Evolutionary conservation across 2,888 invertebrate species (phyloP).

Genomic region (Chymomyza procnemis): DNA sequence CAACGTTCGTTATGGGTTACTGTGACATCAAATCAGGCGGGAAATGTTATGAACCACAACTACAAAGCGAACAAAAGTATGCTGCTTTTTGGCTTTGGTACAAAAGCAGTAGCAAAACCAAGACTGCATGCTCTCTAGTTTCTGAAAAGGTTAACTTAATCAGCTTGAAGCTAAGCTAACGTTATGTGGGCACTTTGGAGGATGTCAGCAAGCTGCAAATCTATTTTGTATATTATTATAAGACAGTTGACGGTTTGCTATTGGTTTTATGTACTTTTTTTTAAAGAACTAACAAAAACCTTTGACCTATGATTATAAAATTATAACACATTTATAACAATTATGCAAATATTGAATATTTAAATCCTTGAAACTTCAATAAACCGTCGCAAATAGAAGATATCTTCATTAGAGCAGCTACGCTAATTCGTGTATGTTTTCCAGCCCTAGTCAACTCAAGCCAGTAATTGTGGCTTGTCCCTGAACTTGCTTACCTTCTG

Average conservation of each 20-base stretch:
- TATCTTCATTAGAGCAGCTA: too few relatives aligned
- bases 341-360: too few relatives aligned
- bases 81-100: not conserved
- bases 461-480: not conserved
- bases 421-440: not conserved
- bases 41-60: not conserved
- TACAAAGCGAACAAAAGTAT: not conserved
- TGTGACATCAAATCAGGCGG: not conserved
- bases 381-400: too few relatives aligned
- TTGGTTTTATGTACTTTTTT: too few relatives aligned
- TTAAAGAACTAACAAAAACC: too few relatives aligned
- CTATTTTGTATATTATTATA: too few relatives aligned
- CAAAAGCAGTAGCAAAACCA: not conserved
- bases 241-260: too few relatives aligned
- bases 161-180: not conserved
- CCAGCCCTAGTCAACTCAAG: not conserved
- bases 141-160: not conserved
- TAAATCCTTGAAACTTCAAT: too few relatives aligned
- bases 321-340: too few relatives aligned
- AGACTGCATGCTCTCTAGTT: not conserved
- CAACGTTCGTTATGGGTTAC: not conserved
- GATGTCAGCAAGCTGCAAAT: too few relatives aligned
- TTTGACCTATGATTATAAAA: too few relatives aligned
- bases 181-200: not conserved
- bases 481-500: conserved; percentile 78